Evolutionary conservation across 2,888 invertebrate genomes (phyloP).

Genomic region (Litoditis marina): DNA sequence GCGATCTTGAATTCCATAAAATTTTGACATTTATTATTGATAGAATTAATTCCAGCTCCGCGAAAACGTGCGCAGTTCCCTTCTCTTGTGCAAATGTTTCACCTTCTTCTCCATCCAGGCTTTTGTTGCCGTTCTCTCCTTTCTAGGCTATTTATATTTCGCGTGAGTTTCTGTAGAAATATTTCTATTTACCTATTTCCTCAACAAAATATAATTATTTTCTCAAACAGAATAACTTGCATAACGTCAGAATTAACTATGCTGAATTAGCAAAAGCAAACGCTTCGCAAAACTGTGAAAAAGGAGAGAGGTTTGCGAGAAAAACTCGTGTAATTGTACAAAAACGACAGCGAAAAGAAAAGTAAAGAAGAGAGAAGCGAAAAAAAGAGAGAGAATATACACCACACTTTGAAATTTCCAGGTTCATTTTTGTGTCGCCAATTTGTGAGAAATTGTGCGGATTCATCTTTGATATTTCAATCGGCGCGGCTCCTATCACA

Average conservation of each 20-base stretch:
- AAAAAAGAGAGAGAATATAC: neutral
- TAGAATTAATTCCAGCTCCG: constrained; percentile 11
- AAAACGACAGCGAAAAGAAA: no score
- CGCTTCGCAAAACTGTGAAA: neutral
- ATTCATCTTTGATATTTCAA: constrained; percentile 14
- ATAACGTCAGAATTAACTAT: no score
- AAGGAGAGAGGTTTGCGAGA: neutral
- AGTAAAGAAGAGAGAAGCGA: neutral
- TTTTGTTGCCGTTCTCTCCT: constrained; percentile 11
- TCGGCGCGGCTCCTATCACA: constrained; percentile 14
- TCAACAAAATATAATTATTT: no score
- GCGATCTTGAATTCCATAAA: no score
- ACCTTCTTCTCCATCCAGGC: constrained; percentile 12
- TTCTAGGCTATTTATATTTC: constrained; percentile 4
- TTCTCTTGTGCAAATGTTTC: constrained; percentile 12
- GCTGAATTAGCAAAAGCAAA: no score
- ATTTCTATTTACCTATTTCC: no score
- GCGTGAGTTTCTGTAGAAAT: no score
- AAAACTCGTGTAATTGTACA: no score
- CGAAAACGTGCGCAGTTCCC: constrained; percentile 14
- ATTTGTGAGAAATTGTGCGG: constrained; percentile 1
- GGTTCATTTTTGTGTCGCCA: neutral
- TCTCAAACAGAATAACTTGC: no score
- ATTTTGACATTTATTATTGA: no score
- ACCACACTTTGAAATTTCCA: neutral